Base-by-base conservation (phyloP, 2,888 invertebrate genomes). In the Rhopalosiphum nymphaeae region DNA sequence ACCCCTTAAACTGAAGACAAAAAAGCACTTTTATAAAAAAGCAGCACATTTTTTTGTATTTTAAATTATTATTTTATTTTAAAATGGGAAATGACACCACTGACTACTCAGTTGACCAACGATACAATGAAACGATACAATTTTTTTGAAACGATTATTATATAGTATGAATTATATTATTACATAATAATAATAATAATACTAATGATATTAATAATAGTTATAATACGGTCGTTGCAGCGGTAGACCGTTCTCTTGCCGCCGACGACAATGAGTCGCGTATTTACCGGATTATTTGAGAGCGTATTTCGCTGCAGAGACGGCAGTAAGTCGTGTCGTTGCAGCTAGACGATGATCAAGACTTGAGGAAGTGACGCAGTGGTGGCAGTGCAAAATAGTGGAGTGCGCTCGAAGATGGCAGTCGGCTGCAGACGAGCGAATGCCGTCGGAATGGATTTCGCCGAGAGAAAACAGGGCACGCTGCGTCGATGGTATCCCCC, bases 361-460 rank as follows among this genome's bases (percentile, higher is more conserved):
- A 78, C 36, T 78, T 36, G 21, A 21, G 36, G 21, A 1, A 36
- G 36, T 42, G 36, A 78, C 36, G 78, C 16, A 36, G 36, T 36
- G 78, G 78, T 9, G 78, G 36, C 21, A 36, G 36, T 78, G 36
- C 67, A 16, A n/a, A 16, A 16, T 7, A 78, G 78, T 78, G 78
- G 21, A 78, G 36, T 78, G 78, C 36, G 36, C 78, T 78, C 44
- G 44, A 85, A 85, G 56, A 56, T 57, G 44, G 9, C 85, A 85
- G 49, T 46, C 29, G 86, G 49, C 86, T 86, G 86, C 86, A 86
- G 84, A 85, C 44, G 56, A 91, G 85, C 85, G 56, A 85, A 56
- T n/a, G 53, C n/a, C 53, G 53, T 44, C 53, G 42, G 44, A 84
- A 56, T 36, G 91, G 90, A 56, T 36, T n/a, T 67, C 36, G 36